A percentile compares a stretch with the other conserved stretches of the same genome.
phyloP scores from a whole-genome alignment of 1,140 invertebrate species.

The Thaumatotibia leucotreta region DNA sequence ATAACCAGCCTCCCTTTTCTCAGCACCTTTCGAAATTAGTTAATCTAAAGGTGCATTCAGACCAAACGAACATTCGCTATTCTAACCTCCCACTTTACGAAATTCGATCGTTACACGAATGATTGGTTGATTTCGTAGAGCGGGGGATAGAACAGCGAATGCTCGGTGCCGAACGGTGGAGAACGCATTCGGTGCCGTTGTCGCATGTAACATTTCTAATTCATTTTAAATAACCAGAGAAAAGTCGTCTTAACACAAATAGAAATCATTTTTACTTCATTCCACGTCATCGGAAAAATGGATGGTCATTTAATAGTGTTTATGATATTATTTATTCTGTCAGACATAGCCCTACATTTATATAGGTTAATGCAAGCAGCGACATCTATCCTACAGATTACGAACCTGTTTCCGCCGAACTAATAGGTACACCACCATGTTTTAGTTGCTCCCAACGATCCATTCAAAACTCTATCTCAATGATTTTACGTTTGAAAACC shows the following conservation, averaged over 20 bases:
- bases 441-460: neutral
- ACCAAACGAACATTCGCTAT: too few species aligned
- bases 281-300: neutral
- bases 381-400: conserved; percentile 39
- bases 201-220: neutral
- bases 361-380: conserved; percentile 46
- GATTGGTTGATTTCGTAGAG: too few species aligned
- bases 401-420: conserved; percentile 32
- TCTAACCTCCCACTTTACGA: too few species aligned
- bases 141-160: too few species aligned
- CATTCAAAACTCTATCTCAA: neutral
- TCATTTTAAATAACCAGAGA: neutral
- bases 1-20: too few species aligned
- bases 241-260: neutral
- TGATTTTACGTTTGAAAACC: neutral
- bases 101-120: too few species aligned
- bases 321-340: neutral
- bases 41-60: too few species aligned
- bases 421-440: conserved; percentile 17
- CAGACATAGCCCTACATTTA: conserved; percentile 18
- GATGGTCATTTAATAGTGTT: neutral
- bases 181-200: too few species aligned
- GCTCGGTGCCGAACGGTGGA: too few species aligned
- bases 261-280: neutral
- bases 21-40: too few species aligned